A percentile compares a stretch with the other conserved stretches of the same genome.
Evolutionary conservation across 1,140 invertebrate genomes (phyloP).

Genomic region (Philopotamus ludificatus): DNA sequence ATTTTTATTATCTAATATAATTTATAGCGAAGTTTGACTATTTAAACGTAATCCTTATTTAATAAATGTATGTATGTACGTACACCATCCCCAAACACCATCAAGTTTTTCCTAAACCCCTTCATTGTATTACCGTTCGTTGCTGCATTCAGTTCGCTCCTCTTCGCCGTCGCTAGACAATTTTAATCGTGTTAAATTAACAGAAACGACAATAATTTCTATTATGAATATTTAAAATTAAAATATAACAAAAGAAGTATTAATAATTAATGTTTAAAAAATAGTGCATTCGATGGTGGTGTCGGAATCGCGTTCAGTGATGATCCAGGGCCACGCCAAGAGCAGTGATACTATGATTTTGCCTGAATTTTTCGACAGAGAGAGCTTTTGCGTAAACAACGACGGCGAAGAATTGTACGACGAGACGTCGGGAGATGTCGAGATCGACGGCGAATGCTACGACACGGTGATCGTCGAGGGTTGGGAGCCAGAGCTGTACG

Average conservation of each 20-base stretch:
- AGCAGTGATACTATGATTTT: conserved; percentile 10
- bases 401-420: conserved; percentile 33
- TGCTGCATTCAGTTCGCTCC: neutral
- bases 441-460: conserved; percentile 36
- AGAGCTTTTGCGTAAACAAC: conserved; percentile 18
- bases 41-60: too few species aligned
- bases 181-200: too few species aligned
- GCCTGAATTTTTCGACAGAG: conserved; percentile 10
- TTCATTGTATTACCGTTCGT: neutral
- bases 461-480: conserved; percentile 39
- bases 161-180: too few species aligned
- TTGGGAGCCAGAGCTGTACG: conserved; percentile 34
- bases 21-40: too few species aligned
- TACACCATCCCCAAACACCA: too few species aligned
- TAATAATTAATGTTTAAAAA: neutral
- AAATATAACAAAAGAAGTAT: neutral
- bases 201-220: neutral
- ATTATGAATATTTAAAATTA: neutral
- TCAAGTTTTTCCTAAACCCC: too few species aligned
- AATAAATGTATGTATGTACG: too few species aligned
- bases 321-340: neutral
- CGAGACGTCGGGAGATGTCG: conserved; percentile 32
- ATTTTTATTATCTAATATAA: too few species aligned
- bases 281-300: neutral
- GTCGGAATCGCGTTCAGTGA: neutral